Conservation (phyloP, 2,113 vertebrate species). For the Bubo scandiacus region DNA sequence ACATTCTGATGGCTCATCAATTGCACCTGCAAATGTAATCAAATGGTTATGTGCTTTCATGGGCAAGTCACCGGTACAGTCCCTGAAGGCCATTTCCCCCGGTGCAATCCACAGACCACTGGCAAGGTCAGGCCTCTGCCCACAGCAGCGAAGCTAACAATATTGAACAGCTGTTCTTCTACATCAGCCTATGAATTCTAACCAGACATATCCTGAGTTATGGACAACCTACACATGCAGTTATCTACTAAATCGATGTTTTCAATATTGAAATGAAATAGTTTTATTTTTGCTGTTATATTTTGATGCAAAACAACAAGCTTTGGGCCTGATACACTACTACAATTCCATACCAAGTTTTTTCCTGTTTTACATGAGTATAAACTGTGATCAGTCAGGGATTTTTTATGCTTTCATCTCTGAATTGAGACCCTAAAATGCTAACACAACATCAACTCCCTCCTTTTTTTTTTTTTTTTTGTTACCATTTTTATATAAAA, state of each 20-base stretch:
- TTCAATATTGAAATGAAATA: background rate
- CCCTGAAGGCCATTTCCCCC: background rate
- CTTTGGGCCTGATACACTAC: background rate
- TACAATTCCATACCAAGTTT: background rate
- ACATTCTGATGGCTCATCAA: background rate
- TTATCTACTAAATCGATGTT: background rate
- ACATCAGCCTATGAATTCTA: background rate
- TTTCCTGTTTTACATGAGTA: background rate
- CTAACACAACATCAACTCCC: background rate
- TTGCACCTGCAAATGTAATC: background rate
- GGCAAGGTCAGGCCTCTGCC: background rate
- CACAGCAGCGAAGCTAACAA: background rate
- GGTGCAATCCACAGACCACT: background rate
- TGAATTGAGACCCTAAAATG: conserved; percentile 4
- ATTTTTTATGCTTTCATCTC: background rate
- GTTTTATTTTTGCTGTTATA: conserved; percentile 2
- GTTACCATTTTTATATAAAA: conserved; percentile 51
- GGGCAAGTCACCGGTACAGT: background rate
- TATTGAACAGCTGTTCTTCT: background rate
- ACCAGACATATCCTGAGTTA: background rate
- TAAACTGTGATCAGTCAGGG: background rate
- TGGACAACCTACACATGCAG: background rate
- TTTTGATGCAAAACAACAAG: conserved; percentile 34
- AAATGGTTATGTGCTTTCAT: background rate
- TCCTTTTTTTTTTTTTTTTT: background rate